Evolutionary conservation across 2,888 invertebrate species (phyloP), one percentile per base, ranked within the genome.

Genomic region (Ariolimax columbianus): DNA sequence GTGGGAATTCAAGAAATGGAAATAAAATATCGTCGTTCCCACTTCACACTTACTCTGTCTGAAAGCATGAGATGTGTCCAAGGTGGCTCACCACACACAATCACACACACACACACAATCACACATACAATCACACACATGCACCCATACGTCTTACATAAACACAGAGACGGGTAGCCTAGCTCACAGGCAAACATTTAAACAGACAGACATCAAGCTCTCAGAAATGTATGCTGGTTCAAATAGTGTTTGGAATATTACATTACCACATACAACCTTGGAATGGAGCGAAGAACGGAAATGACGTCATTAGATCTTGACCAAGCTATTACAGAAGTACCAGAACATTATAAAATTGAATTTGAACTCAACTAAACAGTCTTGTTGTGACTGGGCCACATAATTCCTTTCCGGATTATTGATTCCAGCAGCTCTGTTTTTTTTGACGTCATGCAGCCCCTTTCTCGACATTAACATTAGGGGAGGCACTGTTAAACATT

Each of bases 41-140:
- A 11, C 23, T 23, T 3, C 23, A 55, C 55, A 47, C 47, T 14
- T 23, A 55, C 23, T 9, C 23, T 17, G 23, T 19, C 55, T 3
- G 55, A 55, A 19, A 55, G 23, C 66, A 66, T 3, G 1, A 9
- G 11, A 30, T 30, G 23, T 59, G 17, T 30, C 26, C 23, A 33
- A 23, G 36, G 3, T 17, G 3, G 23, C 55, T 19, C 55, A 73
- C 66, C n/a, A 73, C 77, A 77, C 30, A 77, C 40, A 78, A 17
- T 66, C 33, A n/a, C 47, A 43, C 68, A 77, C 40, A 77, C 70
- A 83, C 51, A 77, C 83, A 77, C 83, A 68, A 38, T 43, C 66
- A 73, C 82, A 77, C 30, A 68, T 38, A 78, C 40, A 59, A 19
- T 33, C 23, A 77, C 33, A 26, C 47, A 43, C 68, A 77, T 33